Base-by-base conservation (phyloP, 2,797 vertebrate genomes). In the Leptatherina wallacei region DNA sequence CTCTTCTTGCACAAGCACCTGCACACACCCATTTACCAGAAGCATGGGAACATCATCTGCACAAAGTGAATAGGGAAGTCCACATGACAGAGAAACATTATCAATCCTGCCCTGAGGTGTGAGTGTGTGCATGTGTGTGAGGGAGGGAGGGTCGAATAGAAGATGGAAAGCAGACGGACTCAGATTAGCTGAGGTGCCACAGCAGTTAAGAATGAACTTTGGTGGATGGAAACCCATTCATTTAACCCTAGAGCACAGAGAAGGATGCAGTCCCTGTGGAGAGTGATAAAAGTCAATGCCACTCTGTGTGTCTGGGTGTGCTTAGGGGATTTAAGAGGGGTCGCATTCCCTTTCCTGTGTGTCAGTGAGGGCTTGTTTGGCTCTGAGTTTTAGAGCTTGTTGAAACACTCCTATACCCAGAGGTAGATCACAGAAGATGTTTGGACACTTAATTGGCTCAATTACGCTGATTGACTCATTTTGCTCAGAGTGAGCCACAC, bases 381-480 rank as follows among this genome's bases (percentile, higher is more conserved):
- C 67, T 75, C 47, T 0, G 47, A 84, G 70, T 24, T 24, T 71
- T 64, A 13, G 51, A 78, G 75, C 85, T 85, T 87, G 83, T 85
- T 84, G 71, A 81, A 87, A 90, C 83, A 80, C 75, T 82, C 73
- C 62, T 58, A 64, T 82, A 79, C 81, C 87, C 83, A 81, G 87
- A 88, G 90, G 86, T 87, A 70, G 83, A 87, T 87, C 80, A 80
- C 64, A 80, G 86, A 71, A 79, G 88, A 89, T 80, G 81, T 90
- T 87, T 89, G 76, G 84, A 89, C 83, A 83, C 82, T 82, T 90
- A 91, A 91, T 90, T 88, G 86, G 89, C 87, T 79, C 82, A 83
- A 85, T 90, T 88, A 89, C 20, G 0, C 76, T 78, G 81, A 89
- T 83, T 89, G 87, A 86, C 77, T 89, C 85, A 85, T 81, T 88